Evolutionary conservation across 2,797 vertebrate species (phyloP).

Genomic region (Peromyscus melanophrys): DNA sequence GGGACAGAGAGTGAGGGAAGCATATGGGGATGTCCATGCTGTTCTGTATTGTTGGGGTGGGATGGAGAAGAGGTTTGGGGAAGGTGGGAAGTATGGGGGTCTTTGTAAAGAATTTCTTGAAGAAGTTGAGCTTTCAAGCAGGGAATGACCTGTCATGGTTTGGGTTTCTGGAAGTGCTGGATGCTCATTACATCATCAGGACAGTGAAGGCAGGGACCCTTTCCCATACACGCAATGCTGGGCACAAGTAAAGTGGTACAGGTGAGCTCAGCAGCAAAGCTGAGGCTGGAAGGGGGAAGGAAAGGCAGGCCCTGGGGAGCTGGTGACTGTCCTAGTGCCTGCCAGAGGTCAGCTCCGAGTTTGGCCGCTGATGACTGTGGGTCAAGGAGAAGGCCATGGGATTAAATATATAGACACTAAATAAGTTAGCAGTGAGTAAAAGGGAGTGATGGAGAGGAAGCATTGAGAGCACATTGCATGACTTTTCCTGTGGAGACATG

Average conservation of each 20-base stretch:
- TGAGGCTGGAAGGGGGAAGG: background rate
- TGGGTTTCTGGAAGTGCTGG: background rate
- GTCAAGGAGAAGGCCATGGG: background rate
- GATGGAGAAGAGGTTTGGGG: background rate
- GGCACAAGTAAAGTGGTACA: background rate
- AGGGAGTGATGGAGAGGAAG: background rate
- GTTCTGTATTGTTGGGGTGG: background rate
- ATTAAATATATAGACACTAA: background rate
- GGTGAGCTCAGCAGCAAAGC: background rate
- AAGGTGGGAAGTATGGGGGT: background rate
- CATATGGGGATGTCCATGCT: background rate
- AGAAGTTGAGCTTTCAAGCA: background rate
- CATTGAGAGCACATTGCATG: background rate
- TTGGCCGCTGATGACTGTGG: background rate
- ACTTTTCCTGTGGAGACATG: background rate
- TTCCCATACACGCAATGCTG: background rate
- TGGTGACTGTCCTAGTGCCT: background rate
- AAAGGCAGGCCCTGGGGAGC: background rate
- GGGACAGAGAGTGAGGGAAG: background rate
- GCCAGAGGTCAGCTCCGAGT: background rate
- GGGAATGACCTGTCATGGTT: background rate
- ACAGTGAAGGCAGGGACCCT: background rate
- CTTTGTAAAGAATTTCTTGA: constrained; percentile 54
- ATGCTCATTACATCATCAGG: background rate
- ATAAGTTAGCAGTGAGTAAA: background rate